Evolutionary conservation across 1,140 invertebrate species (phyloP).

Genomic region (Cherax quadricarinatus): DNA sequence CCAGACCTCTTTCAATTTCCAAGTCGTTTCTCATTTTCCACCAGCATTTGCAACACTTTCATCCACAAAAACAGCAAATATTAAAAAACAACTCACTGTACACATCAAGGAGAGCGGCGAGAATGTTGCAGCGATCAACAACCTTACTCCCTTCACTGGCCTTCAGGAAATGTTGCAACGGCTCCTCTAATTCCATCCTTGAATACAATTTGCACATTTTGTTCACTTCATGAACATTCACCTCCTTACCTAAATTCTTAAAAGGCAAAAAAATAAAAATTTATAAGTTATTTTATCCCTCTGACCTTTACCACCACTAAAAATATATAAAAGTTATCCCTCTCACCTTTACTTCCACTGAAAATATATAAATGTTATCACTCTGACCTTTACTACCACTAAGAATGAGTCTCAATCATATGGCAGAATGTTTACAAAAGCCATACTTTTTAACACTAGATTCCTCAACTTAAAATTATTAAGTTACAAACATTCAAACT

Average conservation of each 20-base stretch:
- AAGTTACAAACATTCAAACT: too few species aligned
- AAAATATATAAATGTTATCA: background rate
- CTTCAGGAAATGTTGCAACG: slow-evolving; percentile 4
- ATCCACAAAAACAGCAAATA: background rate
- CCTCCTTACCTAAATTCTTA: slow-evolving; percentile 2
- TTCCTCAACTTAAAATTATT: too few species aligned
- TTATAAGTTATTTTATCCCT: background rate
- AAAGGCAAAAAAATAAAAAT: background rate
- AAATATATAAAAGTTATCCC: background rate
- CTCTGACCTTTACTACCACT: too few species aligned
- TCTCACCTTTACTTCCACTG: background rate
- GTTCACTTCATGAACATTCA: background rate
- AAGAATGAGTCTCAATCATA: too few species aligned
- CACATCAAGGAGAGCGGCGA: background rate
- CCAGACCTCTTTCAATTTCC: background rate
- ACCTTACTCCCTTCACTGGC: background rate
- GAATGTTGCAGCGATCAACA: background rate
- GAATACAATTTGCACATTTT: slow-evolving; percentile 33
- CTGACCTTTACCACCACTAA: background rate
- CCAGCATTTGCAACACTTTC: background rate
- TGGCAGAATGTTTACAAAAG: too few species aligned
- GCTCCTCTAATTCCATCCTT: slow-evolving; percentile 1
- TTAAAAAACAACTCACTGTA: slow-evolving; percentile 2
- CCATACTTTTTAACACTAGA: too few species aligned
- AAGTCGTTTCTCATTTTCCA: background rate